phyloP scores from a whole-genome alignment of 2,888 invertebrate genomes.

The Hyposoter didymator region DNA sequence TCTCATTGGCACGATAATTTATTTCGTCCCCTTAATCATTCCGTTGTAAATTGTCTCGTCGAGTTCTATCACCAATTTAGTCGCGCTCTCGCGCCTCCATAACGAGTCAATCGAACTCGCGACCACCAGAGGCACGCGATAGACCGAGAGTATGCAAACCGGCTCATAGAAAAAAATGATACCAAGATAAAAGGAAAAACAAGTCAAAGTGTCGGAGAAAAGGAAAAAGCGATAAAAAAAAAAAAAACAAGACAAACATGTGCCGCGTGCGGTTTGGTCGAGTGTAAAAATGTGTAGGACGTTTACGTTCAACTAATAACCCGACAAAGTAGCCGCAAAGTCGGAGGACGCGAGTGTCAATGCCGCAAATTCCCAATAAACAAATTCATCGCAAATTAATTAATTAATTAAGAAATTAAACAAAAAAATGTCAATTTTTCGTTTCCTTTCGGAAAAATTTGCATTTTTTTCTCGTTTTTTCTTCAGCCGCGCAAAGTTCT shows the following conservation, averaged over 20 bases:
- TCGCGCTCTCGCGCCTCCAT: slow-evolving; percentile 53
- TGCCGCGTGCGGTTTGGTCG: slow-evolving; percentile 47
- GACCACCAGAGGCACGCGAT: slow-evolving; percentile 57
- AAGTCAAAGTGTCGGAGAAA: not conserved
- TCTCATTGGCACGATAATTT: not conserved
- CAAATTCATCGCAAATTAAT: not conserved
- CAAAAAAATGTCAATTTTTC: not conserved
- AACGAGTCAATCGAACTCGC: slow-evolving; percentile 68
- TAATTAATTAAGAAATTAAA: not conserved
- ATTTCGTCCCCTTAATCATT: not conserved
- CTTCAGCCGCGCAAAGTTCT: not conserved
- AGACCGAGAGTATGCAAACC: slow-evolving; percentile 42
- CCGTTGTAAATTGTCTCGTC: slow-evolving; percentile 15
- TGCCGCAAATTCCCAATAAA: not conserved
- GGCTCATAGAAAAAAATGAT: slow-evolving; percentile 50
- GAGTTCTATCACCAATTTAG: slow-evolving; percentile 49
- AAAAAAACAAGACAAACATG: slow-evolving; percentile 16
- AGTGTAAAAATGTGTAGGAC: slow-evolving; percentile 46
- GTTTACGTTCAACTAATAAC: slow-evolving; percentile 36
- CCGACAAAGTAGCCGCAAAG: slow-evolving; percentile 46
- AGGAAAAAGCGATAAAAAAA: not conserved
- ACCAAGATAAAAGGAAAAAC: slow-evolving; percentile 10
- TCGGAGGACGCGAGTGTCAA: slow-evolving; percentile 50
- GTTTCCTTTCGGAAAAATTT: too few relatives aligned
- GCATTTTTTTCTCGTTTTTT: not conserved